These are phyloP conservation scores for Gymnogyps californianus DNA, from an alignment of 2,113 vertebrate species.

Conservation along the genomic window DNA sequence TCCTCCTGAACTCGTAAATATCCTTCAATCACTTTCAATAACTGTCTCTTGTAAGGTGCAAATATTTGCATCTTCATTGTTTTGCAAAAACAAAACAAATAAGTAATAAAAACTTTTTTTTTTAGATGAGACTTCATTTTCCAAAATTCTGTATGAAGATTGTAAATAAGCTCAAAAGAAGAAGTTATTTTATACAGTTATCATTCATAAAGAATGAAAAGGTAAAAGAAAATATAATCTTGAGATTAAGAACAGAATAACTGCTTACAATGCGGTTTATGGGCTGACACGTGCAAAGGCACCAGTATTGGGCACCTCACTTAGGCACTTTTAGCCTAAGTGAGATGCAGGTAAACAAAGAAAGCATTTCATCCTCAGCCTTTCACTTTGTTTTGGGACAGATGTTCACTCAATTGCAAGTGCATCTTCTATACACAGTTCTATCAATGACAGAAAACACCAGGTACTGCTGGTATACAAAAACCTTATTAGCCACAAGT, in stretches of 20 bases:
- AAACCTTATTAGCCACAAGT: neutral
- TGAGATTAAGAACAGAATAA: neutral
- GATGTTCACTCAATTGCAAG: neutral
- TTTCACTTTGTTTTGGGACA: neutral
- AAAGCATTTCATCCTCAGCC: neutral
- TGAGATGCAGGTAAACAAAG: neutral
- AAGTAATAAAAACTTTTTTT: neutral
- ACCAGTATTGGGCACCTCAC: rapidly evolving
- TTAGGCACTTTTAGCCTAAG: neutral
- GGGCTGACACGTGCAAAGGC: neutral
- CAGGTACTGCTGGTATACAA: neutral
- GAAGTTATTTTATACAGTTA: neutral
- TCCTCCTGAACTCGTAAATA: neutral
- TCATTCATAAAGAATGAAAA: neutral
- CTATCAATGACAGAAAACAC: neutral
- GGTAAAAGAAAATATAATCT: neutral
- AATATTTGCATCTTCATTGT: neutral
- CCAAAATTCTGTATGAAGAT: neutral
- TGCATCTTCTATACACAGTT: neutral
- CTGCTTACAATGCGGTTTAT: neutral
- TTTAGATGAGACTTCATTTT: neutral
- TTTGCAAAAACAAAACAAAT: neutral
- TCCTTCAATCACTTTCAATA: neutral
- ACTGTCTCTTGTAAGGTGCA: neutral
- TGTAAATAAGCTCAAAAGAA: neutral